Conservation (phyloP, 2,797 vertebrate genomes). For the Pyrocephalus nanus region DNA sequence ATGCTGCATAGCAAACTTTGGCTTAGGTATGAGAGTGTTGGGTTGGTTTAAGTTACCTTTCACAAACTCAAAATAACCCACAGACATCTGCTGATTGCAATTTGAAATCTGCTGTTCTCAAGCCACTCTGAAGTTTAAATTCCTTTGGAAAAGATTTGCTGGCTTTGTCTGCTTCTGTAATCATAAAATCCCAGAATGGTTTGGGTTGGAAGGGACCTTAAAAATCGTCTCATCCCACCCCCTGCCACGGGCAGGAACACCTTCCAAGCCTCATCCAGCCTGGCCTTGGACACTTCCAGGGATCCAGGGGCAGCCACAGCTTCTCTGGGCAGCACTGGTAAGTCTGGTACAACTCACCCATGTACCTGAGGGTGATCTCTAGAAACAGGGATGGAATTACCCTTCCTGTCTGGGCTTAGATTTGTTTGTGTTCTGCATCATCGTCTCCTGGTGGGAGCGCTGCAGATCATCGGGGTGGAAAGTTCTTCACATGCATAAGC, state of each 20-base stretch:
- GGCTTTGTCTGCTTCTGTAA: neutral
- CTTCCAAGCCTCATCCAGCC: fast-evolving
- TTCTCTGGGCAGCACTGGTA: neutral
- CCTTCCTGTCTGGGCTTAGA: neutral
- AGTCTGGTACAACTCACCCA: neutral
- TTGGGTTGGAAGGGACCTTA: neutral
- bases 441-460: fast-evolving
- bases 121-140: neutral
- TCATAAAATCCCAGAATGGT: neutral
- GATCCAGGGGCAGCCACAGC: neutral
- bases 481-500: neutral
- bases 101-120: neutral
- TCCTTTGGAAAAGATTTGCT: neutral
- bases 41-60: neutral
- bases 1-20: neutral
- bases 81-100: neutral
- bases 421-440: neutral
- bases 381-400: neutral
- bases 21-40: neutral
- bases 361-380: neutral
- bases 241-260: neutral
- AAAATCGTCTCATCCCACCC: neutral
- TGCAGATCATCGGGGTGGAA: neutral
- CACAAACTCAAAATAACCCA: neutral
- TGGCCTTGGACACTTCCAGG: neutral